Percentiles rank a stretch among this genome's conserved stretches.
phyloP scores from a whole-genome alignment of 2,888 invertebrate genomes.

The Cactoblastis cactorum region DNA sequence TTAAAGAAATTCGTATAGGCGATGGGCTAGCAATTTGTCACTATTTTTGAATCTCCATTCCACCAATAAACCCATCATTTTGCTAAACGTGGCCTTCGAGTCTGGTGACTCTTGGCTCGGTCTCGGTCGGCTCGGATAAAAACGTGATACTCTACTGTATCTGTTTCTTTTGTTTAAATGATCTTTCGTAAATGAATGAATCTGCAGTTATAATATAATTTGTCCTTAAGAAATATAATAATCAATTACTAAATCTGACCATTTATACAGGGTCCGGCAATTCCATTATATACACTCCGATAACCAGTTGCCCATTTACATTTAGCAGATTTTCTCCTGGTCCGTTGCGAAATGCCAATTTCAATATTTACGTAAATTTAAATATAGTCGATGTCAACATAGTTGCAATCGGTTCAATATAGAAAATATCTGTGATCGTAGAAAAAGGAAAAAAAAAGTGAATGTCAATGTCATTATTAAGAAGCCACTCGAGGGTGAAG shows the following conservation, averaged over 20 bases:
- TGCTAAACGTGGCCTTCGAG: too few relatives aligned
- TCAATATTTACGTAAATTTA: constrained; percentile 57
- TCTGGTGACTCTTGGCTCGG: too few relatives aligned
- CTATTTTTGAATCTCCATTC: too few relatives aligned
- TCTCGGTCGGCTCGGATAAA: too few relatives aligned
- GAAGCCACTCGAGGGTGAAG: constrained; percentile 38
- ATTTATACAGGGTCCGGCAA: not conserved
- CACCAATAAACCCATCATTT: too few relatives aligned
- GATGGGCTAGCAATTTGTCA: too few relatives aligned
- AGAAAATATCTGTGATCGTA: constrained; percentile 40
- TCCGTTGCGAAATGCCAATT: constrained; percentile 40
- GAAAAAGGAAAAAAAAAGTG: constrained; percentile 27
- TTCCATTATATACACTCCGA: not conserved
- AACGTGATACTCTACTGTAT: too few relatives aligned
- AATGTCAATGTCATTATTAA: constrained; percentile 64
- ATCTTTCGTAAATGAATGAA: too few relatives aligned
- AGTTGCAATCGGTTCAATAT: constrained; percentile 36
- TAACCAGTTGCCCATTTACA: not conserved
- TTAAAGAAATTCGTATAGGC: too few relatives aligned
- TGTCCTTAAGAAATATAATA: too few relatives aligned
- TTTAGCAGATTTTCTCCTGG: constrained; percentile 20
- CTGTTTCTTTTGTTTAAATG: too few relatives aligned
- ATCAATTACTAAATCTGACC: not conserved
- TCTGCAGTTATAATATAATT: too few relatives aligned
- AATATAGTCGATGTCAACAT: constrained; percentile 53